phyloP scores from a whole-genome alignment of 2,888 invertebrate species.

The Dusona sp. region DNA sequence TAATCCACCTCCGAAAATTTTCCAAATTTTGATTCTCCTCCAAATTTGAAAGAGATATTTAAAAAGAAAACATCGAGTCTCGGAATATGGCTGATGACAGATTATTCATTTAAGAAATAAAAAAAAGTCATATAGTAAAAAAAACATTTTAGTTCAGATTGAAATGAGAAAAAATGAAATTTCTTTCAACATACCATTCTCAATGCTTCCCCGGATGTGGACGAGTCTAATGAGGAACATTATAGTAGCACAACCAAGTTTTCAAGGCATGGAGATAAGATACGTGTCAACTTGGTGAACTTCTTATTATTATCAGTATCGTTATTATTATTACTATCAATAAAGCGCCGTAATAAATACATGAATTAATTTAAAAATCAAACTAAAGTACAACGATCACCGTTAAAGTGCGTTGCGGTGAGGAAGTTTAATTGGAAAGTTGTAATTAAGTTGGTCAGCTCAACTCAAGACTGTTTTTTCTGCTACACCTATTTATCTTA shows the following conservation, averaged over 20 bases:
- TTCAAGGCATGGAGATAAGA: constrained; percentile 52
- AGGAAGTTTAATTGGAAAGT: not conserved
- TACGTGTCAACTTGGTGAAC: constrained; percentile 48
- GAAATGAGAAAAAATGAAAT: constrained; percentile 69
- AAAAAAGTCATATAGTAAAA: constrained; percentile 21
- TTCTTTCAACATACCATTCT: constrained; percentile 81
- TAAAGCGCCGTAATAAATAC: not conserved
- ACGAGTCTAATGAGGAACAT: constrained; percentile 78
- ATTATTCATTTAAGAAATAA: constrained; percentile 40
- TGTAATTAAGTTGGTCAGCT: not conserved
- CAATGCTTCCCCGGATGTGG: constrained; percentile 82
- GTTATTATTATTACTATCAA: not conserved
- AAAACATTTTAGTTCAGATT: constrained; percentile 59
- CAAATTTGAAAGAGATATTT: constrained; percentile 73
- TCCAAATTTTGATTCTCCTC: constrained; percentile 70
- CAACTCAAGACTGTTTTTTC: not conserved
- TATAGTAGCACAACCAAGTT: constrained; percentile 60
- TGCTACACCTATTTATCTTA: not conserved
- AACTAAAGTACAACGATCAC: not conserved
- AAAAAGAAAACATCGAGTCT: constrained; percentile 43
- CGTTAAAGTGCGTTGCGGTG: not conserved
- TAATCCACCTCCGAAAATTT: constrained; percentile 19
- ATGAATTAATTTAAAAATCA: not conserved
- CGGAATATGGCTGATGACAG: constrained; percentile 53
- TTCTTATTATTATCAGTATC: constrained; percentile 26